Conservation (phyloP, 2,888 invertebrate genomes). For the Melieria picta region DNA sequence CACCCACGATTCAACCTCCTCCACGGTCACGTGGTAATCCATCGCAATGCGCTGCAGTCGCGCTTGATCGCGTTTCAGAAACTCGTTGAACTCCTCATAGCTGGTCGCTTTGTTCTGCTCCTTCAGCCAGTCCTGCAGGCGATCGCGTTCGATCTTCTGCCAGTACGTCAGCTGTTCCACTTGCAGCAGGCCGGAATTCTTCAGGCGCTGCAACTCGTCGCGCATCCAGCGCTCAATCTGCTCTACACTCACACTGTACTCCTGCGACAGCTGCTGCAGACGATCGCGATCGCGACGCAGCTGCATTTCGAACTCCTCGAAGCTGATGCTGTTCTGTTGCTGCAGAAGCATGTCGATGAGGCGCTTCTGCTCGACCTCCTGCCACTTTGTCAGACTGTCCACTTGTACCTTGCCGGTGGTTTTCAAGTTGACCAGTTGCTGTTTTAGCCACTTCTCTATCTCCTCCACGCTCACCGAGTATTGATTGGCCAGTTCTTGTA, state of each 20-base stretch:
- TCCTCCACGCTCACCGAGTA: slow-evolving; percentile 60
- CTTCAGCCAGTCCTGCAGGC: slow-evolving; percentile 54
- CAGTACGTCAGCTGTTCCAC: slow-evolving; percentile 55
- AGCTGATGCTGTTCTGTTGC: slow-evolving; percentile 53
- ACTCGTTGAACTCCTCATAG: slow-evolving; percentile 53
- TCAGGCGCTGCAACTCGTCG: slow-evolving; percentile 52
- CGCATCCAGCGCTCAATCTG: slow-evolving; percentile 58
- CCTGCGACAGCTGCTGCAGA: slow-evolving; percentile 50
- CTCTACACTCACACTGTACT: slow-evolving; percentile 55
- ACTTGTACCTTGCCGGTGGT: slow-evolving; percentile 57
- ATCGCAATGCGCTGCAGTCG: slow-evolving; percentile 54
- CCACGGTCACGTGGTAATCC: slow-evolving; percentile 58
- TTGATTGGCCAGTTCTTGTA: slow-evolving; percentile 55
- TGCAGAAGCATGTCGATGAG: slow-evolving; percentile 57
- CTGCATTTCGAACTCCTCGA: slow-evolving; percentile 55
- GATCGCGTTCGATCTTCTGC: slow-evolving; percentile 57
- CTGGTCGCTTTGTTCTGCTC: slow-evolving; percentile 52
- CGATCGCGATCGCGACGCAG: slow-evolving; percentile 52
- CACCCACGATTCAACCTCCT: slow-evolving; percentile 61
- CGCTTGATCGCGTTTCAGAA: slow-evolving; percentile 53
- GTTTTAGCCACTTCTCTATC: slow-evolving; percentile 58
- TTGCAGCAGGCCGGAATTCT: slow-evolving; percentile 53
- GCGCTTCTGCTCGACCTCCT: slow-evolving; percentile 55
- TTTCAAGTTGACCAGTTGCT: slow-evolving; percentile 59
- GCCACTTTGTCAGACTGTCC: slow-evolving; percentile 60